Evolutionary conservation across 2,113 vertebrate genomes (phyloP).

Genomic region (Serinus canaria): DNA sequence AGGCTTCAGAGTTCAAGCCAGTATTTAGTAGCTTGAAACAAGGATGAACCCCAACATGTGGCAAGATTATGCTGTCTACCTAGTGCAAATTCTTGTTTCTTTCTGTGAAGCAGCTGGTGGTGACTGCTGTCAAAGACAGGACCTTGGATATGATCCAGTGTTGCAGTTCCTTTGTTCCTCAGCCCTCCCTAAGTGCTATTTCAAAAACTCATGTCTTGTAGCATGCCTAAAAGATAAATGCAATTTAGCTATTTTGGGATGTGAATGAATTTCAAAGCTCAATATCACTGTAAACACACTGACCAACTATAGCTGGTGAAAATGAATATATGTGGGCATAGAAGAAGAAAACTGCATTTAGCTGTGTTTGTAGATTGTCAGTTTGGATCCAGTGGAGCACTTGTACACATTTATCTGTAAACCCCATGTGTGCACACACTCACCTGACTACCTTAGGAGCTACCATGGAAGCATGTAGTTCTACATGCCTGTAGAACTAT

Average conservation of each 20-base stretch:
- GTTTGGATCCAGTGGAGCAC: neutral
- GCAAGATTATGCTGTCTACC: neutral
- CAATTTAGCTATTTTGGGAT: neutral
- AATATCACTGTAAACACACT: neutral
- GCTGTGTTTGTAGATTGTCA: neutral
- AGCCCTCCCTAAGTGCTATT: neutral
- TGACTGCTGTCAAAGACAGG: constrained; percentile 50
- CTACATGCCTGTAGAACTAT: neutral
- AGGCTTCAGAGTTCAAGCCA: neutral
- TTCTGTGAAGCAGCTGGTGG: constrained; percentile 48
- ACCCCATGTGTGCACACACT: neutral
- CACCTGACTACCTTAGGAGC: neutral
- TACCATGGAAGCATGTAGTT: neutral
- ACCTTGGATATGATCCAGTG: constrained; percentile 30
- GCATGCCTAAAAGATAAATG: neutral
- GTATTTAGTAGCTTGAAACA: neutral
- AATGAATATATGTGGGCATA: neutral
- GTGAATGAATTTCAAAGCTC: neutral
- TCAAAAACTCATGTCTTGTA: neutral
- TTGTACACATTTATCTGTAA: neutral
- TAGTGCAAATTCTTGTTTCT: constrained; percentile 4
- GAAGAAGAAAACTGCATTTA: neutral
- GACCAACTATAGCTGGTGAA: neutral
- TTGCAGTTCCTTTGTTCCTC: constrained; percentile 48
- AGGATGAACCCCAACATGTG: neutral